These are phyloP conservation scores for Rhipidura dahli DNA, from an alignment of 2,113 vertebrate species.

Conservation along the genomic window DNA sequence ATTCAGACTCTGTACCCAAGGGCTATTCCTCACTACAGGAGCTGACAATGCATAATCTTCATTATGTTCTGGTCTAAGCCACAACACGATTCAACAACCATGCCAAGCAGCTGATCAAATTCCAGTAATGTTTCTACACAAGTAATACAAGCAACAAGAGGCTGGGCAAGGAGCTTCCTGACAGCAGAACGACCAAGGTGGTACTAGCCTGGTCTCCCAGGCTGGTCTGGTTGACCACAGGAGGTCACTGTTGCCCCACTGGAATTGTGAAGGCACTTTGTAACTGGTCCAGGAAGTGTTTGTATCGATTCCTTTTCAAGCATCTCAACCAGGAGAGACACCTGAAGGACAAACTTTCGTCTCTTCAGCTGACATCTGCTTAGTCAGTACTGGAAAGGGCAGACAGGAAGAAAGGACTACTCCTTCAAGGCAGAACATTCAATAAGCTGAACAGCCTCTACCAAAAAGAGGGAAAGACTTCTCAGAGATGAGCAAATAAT, in stretches of 20 bases:
- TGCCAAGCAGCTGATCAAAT: neutral
- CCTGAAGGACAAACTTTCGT: neutral
- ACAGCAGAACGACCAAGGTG: neutral
- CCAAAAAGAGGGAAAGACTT: neutral
- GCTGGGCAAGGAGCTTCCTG: neutral
- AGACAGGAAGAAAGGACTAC: neutral
- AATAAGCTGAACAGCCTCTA: neutral
- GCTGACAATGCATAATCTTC: neutral
- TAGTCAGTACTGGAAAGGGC: neutral
- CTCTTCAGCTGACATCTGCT: neutral
- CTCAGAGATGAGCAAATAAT: neutral
- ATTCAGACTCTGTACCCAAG: neutral
- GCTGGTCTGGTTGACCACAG: neutral
- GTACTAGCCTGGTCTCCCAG: neutral
- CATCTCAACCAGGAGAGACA: neutral
- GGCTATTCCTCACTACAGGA: neutral
- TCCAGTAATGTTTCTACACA: neutral
- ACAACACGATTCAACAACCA: neutral
- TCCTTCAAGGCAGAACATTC: neutral
- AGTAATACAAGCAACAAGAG: neutral
- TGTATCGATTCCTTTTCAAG: neutral
- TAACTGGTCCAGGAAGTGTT: neutral
- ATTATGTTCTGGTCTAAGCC: neutral
- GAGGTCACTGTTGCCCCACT: conserved; percentile 45
- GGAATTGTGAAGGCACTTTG: neutral